Percentiles rank a stretch among this genome's conserved stretches.
phyloP scores from a whole-genome alignment of 2,888 invertebrate genomes.

The Plusia festucae region DNA sequence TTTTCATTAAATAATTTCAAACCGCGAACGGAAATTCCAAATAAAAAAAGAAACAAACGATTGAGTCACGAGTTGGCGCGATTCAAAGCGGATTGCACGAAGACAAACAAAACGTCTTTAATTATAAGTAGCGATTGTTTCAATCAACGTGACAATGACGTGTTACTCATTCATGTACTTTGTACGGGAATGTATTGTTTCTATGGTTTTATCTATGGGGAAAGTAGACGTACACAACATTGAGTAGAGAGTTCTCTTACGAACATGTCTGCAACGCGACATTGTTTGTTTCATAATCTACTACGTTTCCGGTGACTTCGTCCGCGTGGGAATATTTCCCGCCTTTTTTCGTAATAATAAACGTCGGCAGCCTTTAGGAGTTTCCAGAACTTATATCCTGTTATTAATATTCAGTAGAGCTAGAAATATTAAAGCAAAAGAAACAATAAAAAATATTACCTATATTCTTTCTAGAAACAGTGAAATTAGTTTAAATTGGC shows the following conservation, averaged over 20 bases:
- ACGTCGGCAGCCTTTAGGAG: background rate
- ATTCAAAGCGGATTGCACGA: constrained; percentile 25
- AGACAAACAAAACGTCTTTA: constrained; percentile 51
- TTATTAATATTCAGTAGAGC: no score
- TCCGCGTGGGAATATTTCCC: background rate
- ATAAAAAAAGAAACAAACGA: constrained; percentile 6
- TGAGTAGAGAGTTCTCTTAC: constrained; percentile 1
- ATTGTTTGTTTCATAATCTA: constrained; percentile 1
- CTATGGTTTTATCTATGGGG: constrained; percentile 15
- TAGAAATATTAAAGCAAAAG: no score
- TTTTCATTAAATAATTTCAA: constrained; percentile 7
- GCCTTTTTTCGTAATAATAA: background rate
- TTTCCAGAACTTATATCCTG: no score
- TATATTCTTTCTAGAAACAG: no score
- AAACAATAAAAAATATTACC: no score
- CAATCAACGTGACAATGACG: constrained; percentile 50
- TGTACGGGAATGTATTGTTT: constrained; percentile 19
- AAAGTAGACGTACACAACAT: background rate
- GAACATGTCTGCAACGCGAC: background rate
- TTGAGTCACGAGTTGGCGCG: constrained; percentile 16
- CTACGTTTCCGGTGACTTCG: background rate
- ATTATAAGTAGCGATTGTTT: constrained; percentile 51
- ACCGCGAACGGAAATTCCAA: constrained; percentile 10
- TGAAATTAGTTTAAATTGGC: no score
- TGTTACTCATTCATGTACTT: constrained; percentile 33